Evolutionary conservation across 2,888 invertebrate species (phyloP), one percentile per base, ranked within the genome.

Genomic region (Nemoura dubitans): DNA sequence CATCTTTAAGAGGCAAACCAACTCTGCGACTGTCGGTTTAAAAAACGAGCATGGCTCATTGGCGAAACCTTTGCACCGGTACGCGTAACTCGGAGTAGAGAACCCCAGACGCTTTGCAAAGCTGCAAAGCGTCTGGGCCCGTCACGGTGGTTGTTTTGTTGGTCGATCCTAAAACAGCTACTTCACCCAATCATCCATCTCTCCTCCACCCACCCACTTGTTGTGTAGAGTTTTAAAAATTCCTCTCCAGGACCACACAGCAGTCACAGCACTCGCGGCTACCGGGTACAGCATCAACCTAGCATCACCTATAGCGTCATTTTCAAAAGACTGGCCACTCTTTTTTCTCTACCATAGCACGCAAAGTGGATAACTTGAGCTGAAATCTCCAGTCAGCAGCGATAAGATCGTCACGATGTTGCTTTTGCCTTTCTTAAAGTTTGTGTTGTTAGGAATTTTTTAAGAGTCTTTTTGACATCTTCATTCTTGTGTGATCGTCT

Each of bases 361-460:
- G 21, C 59, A 59, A 81, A 81, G 81, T 30, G 81, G 28, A 81
- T 81, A 81, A 28, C 81, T 81, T 81, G 28, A 81, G 81, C 81
- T 29, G 2, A 1, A 81, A 29, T 29, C 6, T 81, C 81, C 14
- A 81, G 81, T 6, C 28, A 27, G 2, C 29, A 7, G 26, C 2
- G 81, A 81, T 81, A 81, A 81, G 81, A 81, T 81, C 81, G 29
- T 30, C 78, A 78, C 59, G 59, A 59, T 59, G 59, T 59, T 59
- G 59, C 59, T 59, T 59, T 59, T 59, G 59, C 5, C 59, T 59
- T 59, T 59, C 59, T 59, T 59, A 21, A n/a, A n/a, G 59, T 59
- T 21, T 21, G 59, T 59, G 59, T 59, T 59, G 59, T 59, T 21
- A 59, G 16, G 59, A 21, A 1, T 59, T 59, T 59, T 59, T 59